A percentile compares a stretch with the other conserved stretches of the same genome.
These are phyloP conservation scores for Drosophila simulans DNA, from an alignment of 1,140 invertebrate species.

Conservation along the genomic window DNA sequence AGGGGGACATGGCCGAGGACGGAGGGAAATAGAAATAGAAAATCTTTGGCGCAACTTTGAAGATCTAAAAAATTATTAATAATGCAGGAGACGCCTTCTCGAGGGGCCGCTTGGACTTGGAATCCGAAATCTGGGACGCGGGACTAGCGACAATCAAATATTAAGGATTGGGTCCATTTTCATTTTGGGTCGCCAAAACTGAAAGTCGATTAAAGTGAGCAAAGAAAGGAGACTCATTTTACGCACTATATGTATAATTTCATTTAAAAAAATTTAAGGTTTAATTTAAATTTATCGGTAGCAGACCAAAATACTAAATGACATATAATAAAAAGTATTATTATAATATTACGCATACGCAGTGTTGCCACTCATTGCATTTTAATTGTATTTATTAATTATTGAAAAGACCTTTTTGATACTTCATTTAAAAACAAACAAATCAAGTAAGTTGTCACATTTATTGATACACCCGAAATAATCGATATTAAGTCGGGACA, in stretches of 20 bases:
- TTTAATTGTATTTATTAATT: no score
- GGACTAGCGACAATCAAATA: constrained; percentile 34
- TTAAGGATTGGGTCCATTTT: constrained; percentile 40
- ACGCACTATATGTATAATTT: not conserved
- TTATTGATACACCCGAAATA: constrained; percentile 20
- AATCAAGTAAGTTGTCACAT: no score
- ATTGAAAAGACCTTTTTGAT: no score
- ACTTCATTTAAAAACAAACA: no score
- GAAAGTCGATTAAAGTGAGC: constrained; percentile 10
- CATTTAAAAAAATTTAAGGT: not conserved
- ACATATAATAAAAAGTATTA: no score
- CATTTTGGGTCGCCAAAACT: constrained; percentile 13
- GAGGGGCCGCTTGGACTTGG: not conserved
- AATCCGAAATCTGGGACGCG: constrained; percentile 27
- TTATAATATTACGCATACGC: no score
- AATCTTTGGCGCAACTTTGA: constrained; percentile 66
- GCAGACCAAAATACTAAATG: no score
- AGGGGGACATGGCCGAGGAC: not conserved
- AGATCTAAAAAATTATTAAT: constrained; percentile 73
- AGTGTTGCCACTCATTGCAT: no score
- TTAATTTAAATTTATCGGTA: not conserved
- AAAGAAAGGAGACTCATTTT: not conserved
- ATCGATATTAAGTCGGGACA: constrained; percentile 8
- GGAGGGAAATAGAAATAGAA: constrained; percentile 60
- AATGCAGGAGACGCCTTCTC: constrained; percentile 49